Percentiles rank a stretch among this genome's conserved stretches.
Conservation (phyloP, 2,113 vertebrate species). For the Upupa epops region DNA sequence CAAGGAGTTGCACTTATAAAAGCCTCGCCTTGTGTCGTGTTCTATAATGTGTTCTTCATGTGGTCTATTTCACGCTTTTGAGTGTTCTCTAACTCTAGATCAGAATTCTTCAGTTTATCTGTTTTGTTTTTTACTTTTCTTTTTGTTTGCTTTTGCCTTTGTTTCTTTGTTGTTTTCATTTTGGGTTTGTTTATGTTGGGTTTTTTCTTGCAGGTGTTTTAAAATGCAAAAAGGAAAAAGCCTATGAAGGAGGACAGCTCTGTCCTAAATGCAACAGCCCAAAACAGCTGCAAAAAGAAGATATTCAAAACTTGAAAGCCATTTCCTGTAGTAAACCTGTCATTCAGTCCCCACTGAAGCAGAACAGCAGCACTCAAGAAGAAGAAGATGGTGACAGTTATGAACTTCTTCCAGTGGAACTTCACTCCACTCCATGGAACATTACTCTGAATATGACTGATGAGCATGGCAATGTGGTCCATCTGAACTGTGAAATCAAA, state of each 20-base stretch:
- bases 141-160: background rate
- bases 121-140: background rate
- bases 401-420: conserved; percentile 36
- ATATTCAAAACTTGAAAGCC: conserved; percentile 72
- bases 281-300: conserved; percentile 62
- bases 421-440: conserved; percentile 75
- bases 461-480: conserved; percentile 84
- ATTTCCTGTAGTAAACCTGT: conserved; percentile 78
- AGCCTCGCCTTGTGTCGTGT: background rate
- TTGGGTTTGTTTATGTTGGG: background rate
- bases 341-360: conserved; percentile 73
- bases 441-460: conserved; percentile 85
- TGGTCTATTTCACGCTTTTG: background rate
- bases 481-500: conserved; percentile 77
- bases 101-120: background rate
- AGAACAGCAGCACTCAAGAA: conserved; percentile 44
- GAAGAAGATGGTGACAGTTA: conserved; percentile 57
- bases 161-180: background rate
- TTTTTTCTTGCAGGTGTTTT: conserved; percentile 77
- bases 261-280: conserved; percentile 85
- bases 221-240: conserved; percentile 91
- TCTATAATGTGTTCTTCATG: background rate
- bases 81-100: background rate
- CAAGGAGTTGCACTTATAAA: background rate
- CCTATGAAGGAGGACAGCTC: conserved; percentile 81